Percentiles rank a stretch among this genome's conserved stretches.
Evolutionary conservation across 2,113 vertebrate genomes (phyloP).

Genomic region (Thinocorus orbignyianus): DNA sequence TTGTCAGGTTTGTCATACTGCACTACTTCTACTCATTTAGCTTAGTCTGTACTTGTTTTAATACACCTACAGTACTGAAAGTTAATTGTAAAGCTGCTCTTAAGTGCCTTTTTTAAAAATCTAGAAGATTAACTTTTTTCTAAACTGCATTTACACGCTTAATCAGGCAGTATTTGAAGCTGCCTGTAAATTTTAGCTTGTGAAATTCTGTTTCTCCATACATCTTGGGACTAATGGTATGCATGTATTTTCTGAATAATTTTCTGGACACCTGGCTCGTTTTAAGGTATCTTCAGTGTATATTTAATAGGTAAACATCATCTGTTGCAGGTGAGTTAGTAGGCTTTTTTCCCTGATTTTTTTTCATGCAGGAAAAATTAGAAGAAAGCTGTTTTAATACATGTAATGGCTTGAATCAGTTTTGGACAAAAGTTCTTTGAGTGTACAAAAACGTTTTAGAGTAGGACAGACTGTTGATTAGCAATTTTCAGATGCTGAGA

Average conservation of each 20-base stretch:
- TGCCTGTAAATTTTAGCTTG: neutral
- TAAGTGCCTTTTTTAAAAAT: neutral
- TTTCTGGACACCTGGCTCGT: neutral
- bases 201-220: neutral
- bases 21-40: neutral
- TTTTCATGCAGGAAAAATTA: neutral
- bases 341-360: neutral
- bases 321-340: neutral
- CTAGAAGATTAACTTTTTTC: neutral
- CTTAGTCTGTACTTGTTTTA: neutral
- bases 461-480: rapidly evolving
- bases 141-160: neutral
- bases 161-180: neutral
- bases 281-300: neutral
- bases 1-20: neutral
- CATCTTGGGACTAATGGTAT: neutral
- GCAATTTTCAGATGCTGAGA: neutral
- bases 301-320: neutral
- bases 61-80: neutral
- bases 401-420: neutral
- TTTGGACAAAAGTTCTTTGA: neutral
- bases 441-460: neutral
- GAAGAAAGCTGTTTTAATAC: neutral
- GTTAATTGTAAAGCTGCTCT: neutral
- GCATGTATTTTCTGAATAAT: neutral